Evolutionary conservation across 2,113 vertebrate genomes (phyloP), one percentile per base, ranked within the genome.

Genomic region (Ibidorhyncha struthersii): DNA sequence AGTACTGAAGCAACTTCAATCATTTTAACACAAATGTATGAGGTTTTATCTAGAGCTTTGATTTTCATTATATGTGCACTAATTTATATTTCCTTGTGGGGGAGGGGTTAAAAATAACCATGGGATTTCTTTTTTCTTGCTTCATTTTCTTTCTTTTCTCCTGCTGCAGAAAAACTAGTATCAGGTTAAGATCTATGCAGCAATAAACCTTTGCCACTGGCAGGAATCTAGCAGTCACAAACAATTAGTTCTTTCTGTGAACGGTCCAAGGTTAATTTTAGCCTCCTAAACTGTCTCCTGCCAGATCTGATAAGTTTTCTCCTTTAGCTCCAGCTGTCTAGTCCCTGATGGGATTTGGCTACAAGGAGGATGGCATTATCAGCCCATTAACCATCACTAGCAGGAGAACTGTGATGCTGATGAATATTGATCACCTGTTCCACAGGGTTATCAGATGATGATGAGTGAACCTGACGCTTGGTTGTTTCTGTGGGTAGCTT

Each of bases 351-450:
- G 96, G 95, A 97, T 96, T 96, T 94, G 96, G 93, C 95, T 97
- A 81, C 74, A 73, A 95, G 93, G 92, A 97, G 83, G 82, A 95
- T 96, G 96, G 90, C 96, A 96, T 97, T 96, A 97, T 96, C 96
- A 96, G 89, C 93, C 96, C 92, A 95, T 98, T 98, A 98, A 96
- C 95, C 90, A 97, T 96, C 96, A 97, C 93, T 90, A 91, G 92
- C 89, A 91, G 82, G 86, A 84, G 71, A 96, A 90, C 89, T 76
- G 79, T 97, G 97, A 97, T 83, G 84, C 82, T 98, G 97, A 98
- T 98, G 94, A 97, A 97, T 98, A 97, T 97, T 97, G 98, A 98
- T 98, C 95, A 92, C 90, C 84, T 88, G 89, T 91, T 98, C 96
- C 69, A 50, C 4, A 2, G 84, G 93, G 93, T 96, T 97, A 96